Percentiles rank a stretch among this genome's conserved stretches.
Evolutionary conservation across 1,140 invertebrate species (phyloP).

Genomic region (Drosophila bocki): DNA sequence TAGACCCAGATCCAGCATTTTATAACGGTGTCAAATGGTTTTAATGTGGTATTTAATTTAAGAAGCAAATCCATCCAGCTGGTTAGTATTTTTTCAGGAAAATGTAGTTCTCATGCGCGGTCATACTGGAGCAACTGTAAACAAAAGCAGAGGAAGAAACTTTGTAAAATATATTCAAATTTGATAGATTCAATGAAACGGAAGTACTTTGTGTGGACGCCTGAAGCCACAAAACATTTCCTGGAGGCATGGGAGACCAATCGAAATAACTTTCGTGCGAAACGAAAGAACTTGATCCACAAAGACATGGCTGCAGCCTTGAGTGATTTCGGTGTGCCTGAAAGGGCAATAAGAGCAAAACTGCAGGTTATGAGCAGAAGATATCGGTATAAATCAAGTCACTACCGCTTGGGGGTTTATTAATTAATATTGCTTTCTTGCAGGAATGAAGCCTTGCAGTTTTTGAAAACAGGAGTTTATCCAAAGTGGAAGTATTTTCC

Average conservation of each 20-base stretch:
- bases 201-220: background rate
- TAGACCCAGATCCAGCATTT: too few relatives aligned
- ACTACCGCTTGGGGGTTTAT: too few relatives aligned
- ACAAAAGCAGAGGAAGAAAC: background rate
- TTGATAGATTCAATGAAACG: background rate
- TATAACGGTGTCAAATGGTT: background rate
- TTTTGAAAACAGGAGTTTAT: too few relatives aligned
- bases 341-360: slow-evolving; percentile 2
- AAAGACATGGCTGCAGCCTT: background rate
- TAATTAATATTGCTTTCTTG: too few relatives aligned
- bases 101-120: background rate
- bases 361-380: slow-evolving; percentile 10
- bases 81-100: background rate
- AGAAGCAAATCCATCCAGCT: background rate
- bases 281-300: background rate
- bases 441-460: slow-evolving; percentile 1
- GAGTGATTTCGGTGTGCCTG: background rate
- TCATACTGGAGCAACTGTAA: background rate
- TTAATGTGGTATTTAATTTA: background rate
- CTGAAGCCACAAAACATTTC: background rate
- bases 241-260: background rate
- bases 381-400: slow-evolving; percentile 10
- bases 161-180: background rate
- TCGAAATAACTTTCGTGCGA: background rate
- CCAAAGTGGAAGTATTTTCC: slow-evolving; percentile 1